Evolutionary conservation across 2,888 invertebrate genomes (phyloP).

Genomic region (Eupithecia dodoneata): DNA sequence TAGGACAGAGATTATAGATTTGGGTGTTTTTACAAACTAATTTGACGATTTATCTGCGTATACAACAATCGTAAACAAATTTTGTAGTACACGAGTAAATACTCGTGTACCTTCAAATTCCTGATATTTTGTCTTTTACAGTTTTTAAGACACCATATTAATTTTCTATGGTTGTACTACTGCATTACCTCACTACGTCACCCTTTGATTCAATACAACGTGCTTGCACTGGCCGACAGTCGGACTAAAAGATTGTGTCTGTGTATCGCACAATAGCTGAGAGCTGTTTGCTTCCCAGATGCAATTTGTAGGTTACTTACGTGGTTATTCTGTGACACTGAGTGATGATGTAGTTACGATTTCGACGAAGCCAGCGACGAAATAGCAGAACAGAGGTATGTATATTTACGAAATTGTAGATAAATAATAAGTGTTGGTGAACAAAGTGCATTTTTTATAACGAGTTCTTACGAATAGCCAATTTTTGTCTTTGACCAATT

Average conservation of each 20-base stretch:
- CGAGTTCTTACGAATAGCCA: not conserved
- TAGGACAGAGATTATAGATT: not conserved
- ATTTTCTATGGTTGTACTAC: not conserved
- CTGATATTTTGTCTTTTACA: not conserved
- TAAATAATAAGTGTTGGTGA: not conserved
- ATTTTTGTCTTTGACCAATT: not conserved
- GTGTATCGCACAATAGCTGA: constrained; percentile 20
- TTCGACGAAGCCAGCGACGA: not conserved
- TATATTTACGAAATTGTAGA: not conserved
- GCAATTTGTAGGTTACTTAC: constrained; percentile 17
- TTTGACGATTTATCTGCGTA: not conserved
- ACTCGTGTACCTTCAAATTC: no score
- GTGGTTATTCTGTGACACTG: not conserved
- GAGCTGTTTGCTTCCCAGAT: constrained; percentile 12
- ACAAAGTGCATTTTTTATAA: not conserved
- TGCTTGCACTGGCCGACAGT: constrained; percentile 23
- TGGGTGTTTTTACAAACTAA: not conserved
- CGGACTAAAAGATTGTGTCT: constrained; percentile 31
- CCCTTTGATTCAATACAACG: constrained; percentile 22
- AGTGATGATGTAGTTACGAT: not conserved
- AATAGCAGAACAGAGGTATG: not conserved
- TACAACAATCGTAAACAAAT: no score
- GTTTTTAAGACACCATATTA: not conserved
- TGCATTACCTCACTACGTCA: constrained; percentile 1
- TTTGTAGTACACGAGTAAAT: no score